Base-by-base conservation (phyloP, 64 coral and sea anemone species). In the Anthopleura sola region DNA sequence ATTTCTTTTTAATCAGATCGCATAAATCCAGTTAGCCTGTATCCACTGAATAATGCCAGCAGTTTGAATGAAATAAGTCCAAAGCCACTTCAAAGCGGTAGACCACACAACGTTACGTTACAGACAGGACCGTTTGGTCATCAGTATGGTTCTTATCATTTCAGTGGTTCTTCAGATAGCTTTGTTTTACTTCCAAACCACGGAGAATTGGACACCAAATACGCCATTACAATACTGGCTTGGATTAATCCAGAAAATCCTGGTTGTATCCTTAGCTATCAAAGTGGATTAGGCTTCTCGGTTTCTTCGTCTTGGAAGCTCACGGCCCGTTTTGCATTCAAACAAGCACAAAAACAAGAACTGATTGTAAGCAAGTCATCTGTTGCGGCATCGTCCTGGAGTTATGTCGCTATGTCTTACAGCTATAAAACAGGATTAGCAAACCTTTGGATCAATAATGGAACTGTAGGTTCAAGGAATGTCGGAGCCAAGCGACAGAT, bases 171-270 rank as follows among this genome's bases (percentile, higher is more conserved):
- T 8, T 40, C 10, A 20, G 37, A 13, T 33, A 79, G 74, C 71
- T 87, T 44, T 55, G 48, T 88, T 29, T 3, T 36, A 37, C 60
- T 88, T 37, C 54, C 86, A 28, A 81, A 81, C 39, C 66, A 80
- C 6, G 77, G 86, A 80, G 86, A 75, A 32, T n/a, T 88, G 36
- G 86, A 88, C n/a, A 81, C 78, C 17, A 79, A 54, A 28, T 88
- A 88, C 32, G 64, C 86, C 20, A 64, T 80, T 24, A 88, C 86
- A 28, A 38, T 88, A 24, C n/a, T 88, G 38, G 86, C 77, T 5
- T 88, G 86, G 86, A 81, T 88, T 34, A 40, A 58, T 54, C 55
- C 51, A 12, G 86, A 80, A 29, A 6, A 26, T 39, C 33, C 1
- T 54, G 39, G 86, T 74, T 39, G 49, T 69, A 26, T 78, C 55